phyloP scores from a whole-genome alignment of 2,113 vertebrate genomes.

The Steatornis caripensis region DNA sequence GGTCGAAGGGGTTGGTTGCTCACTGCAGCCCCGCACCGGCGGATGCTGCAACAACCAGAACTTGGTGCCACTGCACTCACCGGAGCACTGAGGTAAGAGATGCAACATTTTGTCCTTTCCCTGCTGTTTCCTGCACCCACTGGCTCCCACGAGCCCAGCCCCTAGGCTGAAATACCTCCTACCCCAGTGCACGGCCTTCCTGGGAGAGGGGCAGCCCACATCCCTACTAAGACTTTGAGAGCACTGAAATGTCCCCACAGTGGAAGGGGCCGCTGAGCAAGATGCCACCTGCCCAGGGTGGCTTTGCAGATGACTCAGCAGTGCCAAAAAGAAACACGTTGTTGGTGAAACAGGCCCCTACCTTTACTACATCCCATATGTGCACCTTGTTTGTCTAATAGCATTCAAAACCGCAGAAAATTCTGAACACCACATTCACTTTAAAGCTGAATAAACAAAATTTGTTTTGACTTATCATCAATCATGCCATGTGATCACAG shows the following conservation, averaged over 20 bases:
- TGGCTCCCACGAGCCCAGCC: accelerated
- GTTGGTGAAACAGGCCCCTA: conserved; percentile 59
- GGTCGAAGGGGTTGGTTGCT: accelerated
- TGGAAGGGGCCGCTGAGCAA: background rate
- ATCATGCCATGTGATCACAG: conserved; percentile 77
- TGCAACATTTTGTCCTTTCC: background rate
- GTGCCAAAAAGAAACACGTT: conserved; percentile 53
- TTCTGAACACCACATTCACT: conserved; percentile 68
- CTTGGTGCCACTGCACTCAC: accelerated
- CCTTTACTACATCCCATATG: conserved; percentile 67
- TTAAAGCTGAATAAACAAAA: conserved; percentile 81
- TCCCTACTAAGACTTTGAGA: background rate
- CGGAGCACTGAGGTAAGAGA: accelerated
- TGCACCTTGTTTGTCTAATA: conserved; percentile 78
- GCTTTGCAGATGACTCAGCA: conserved; percentile 43
- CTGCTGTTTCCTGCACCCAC: background rate
- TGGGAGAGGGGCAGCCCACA: background rate
- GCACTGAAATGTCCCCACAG: accelerated
- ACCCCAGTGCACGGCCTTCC: background rate
- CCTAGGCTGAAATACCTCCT: no score
- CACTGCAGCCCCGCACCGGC: accelerated
- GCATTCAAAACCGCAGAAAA: conserved; percentile 69
- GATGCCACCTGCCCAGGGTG: background rate
- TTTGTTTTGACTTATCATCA: conserved; percentile 82
- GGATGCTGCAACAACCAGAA: background rate